Evolutionary conservation across 2,113 vertebrate species (phyloP).

Genomic region (Gymnorhina tibicen): DNA sequence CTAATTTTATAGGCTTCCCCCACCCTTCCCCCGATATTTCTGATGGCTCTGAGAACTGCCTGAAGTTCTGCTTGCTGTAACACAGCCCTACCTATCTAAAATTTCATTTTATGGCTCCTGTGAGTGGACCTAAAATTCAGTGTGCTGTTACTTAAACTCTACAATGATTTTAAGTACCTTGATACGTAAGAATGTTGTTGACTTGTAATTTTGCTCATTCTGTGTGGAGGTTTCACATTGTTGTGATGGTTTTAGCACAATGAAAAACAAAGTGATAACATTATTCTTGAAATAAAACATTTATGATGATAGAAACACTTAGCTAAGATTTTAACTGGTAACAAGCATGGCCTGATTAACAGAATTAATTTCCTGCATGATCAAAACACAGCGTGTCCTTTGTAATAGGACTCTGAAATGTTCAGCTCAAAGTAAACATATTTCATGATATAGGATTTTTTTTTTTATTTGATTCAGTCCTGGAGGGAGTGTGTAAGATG

Average conservation of each 20-base stretch:
- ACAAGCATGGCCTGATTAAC: slow-evolving; percentile 1
- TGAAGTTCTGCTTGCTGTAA: neutral
- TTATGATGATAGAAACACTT: neutral
- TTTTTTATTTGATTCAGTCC: neutral
- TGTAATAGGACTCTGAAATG: neutral
- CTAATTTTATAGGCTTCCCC: neutral
- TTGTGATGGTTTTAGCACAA: neutral
- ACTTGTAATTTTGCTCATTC: neutral
- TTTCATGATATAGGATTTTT: neutral
- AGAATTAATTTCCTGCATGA: slow-evolving; percentile 35
- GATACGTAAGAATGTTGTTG: neutral
- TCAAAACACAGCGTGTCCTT: neutral
- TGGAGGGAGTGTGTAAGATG: neutral
- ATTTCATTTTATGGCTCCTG: neutral
- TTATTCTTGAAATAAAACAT: neutral
- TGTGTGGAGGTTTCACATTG: neutral
- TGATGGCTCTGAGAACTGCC: neutral
- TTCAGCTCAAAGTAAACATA: neutral
- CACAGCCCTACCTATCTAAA: neutral
- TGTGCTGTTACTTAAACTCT: neutral
- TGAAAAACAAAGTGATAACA: neutral
- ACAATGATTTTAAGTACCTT: neutral
- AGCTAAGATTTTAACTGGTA: slow-evolving; percentile 8
- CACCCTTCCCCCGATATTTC: rapidly evolving
- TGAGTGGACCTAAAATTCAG: neutral